These are phyloP conservation scores for Drosophila subpulchrella DNA, from an alignment of 1,140 invertebrate genomes.

Conservation along the genomic window DNA sequence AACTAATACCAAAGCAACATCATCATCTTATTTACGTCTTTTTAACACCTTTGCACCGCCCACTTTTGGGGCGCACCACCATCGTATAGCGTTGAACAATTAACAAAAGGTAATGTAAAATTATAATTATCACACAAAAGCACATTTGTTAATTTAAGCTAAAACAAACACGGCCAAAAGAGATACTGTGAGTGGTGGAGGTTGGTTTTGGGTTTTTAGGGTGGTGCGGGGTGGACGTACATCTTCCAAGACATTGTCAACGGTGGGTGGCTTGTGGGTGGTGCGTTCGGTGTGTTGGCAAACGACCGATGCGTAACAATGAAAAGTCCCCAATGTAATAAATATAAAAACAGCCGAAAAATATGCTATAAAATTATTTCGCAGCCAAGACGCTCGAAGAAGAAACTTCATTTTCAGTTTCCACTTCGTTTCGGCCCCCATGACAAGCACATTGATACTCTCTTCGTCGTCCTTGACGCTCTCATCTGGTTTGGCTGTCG, in stretches of 20 bases:
- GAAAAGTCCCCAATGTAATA: conserved; percentile 83
- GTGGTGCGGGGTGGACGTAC: conserved; percentile 10
- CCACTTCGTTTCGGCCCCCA: not conserved
- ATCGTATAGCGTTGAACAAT: conserved; percentile 73
- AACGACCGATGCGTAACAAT: conserved; percentile 83
- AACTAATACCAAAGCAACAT: conserved; percentile 70
- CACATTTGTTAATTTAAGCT: conserved; percentile 84
- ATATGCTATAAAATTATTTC: conserved; percentile 83
- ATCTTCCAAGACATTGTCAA: conserved; percentile 50
- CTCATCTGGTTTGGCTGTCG: conserved; percentile 56
- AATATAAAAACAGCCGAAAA: conserved; percentile 84
- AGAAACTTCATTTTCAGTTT: conserved; percentile 28
- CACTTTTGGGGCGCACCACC: conserved; percentile 10
- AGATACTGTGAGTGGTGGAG: not conserved
- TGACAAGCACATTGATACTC: conserved; percentile 36
- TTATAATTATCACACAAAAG: conserved; percentile 84
- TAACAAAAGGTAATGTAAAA: conserved; percentile 84
- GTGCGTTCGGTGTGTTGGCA: conserved; percentile 31
- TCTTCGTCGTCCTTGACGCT: not conserved
- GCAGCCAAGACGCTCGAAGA: conserved; percentile 36
- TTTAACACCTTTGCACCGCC: conserved; percentile 70
- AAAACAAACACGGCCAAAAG: conserved; percentile 67
- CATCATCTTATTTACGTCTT: conserved; percentile 80
- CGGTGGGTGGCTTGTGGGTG: conserved; percentile 3
- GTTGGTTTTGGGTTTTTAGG: not conserved